phyloP scores from a whole-genome alignment of 2,797 vertebrate genomes.

The Pelobates cultripes region DNA sequence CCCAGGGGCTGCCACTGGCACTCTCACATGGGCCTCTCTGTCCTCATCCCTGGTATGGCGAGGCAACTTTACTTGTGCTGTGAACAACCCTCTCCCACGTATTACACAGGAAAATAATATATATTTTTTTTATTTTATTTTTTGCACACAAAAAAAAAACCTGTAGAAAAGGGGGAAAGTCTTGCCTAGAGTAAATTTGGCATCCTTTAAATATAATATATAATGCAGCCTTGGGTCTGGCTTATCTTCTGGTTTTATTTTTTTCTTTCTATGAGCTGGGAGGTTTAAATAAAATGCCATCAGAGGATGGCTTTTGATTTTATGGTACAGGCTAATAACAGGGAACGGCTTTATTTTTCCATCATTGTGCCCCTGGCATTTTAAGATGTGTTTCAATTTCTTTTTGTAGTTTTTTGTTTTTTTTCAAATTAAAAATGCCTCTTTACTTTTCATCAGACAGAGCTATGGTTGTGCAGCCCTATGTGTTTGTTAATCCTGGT shows the following conservation, averaged over 20 bases:
- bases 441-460: constrained; percentile 30
- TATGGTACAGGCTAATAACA: constrained; percentile 29
- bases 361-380: constrained; percentile 22
- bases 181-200: not conserved
- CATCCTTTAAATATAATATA: constrained; percentile 7
- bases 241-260: not conserved
- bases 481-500: constrained; percentile 71
- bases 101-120: constrained; percentile 39
- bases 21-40: constrained; percentile 40
- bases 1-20: constrained; percentile 16
- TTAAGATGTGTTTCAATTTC: constrained; percentile 21
- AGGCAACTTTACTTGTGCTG: constrained; percentile 37
- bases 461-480: constrained; percentile 67
- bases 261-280: constrained; percentile 7
- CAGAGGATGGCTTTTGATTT: constrained; percentile 43
- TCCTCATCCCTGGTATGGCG: constrained; percentile 20
- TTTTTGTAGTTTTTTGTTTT: constrained; percentile 20
- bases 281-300: constrained; percentile 28
- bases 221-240: constrained; percentile 21
- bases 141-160: constrained; percentile 10
- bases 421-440: constrained; percentile 59
- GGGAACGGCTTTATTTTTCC: constrained; percentile 31
- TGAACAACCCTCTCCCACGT: constrained; percentile 48
- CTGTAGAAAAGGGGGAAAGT: not conserved
- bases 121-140: not conserved